Conservation (phyloP, 2,113 vertebrate genomes). For the Lepus europaeus region DNA sequence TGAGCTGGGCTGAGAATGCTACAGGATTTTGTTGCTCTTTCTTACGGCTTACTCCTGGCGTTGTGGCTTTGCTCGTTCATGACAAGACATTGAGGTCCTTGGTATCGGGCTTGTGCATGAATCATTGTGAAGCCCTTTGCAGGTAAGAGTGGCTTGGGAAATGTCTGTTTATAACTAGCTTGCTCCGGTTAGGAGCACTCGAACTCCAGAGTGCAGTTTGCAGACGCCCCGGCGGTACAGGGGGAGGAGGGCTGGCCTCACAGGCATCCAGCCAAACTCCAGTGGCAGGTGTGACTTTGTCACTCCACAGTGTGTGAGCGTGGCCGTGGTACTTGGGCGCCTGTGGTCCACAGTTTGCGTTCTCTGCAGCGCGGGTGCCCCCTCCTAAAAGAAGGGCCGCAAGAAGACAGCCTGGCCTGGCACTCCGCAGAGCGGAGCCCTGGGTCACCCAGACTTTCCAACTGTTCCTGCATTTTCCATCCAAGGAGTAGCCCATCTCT, state of each 20-base stretch:
- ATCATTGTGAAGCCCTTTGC: background rate
- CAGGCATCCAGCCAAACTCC: background rate
- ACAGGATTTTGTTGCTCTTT: background rate
- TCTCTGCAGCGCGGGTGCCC: background rate
- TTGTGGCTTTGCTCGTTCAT: conserved; percentile 36
- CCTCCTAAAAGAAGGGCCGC: background rate
- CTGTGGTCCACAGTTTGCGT: background rate
- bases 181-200: conserved; percentile 30
- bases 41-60: background rate
- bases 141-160: background rate
- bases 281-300: background rate
- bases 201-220: background rate
- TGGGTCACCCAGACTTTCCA: background rate
- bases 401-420: no score
- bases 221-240: background rate
- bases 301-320: background rate
- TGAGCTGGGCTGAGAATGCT: background rate
- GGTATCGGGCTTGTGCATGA: background rate
- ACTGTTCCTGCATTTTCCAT: background rate
- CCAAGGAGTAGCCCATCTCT: background rate
- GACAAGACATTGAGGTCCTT: conserved; percentile 6
- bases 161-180: background rate
- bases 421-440: background rate
- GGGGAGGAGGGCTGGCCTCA: background rate
- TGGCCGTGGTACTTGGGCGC: background rate